A percentile compares a stretch with the other conserved stretches of the same genome.
These are phyloP conservation scores for Corythoichthys haematopterus DNA, from an alignment of 2,113 vertebrate species.

Conservation along the genomic window DNA sequence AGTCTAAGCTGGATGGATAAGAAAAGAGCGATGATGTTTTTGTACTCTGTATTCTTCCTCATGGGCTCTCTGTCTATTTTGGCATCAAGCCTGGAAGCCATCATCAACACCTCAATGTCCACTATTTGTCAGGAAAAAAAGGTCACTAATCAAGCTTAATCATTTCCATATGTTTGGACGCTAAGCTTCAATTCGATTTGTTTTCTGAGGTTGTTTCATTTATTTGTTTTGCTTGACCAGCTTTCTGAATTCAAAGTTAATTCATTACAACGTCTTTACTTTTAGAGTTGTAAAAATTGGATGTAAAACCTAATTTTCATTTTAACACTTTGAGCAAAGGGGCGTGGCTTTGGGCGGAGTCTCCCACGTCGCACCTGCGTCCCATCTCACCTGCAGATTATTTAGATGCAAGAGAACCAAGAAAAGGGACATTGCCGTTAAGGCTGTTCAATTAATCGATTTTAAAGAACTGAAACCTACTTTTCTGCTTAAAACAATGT, in stretches of 20 bases:
- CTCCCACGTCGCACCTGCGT: too few species aligned
- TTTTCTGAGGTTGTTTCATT: not conserved
- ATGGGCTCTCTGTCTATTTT: not conserved
- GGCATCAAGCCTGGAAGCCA: not conserved
- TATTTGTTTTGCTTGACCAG: not conserved
- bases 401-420: too few species aligned
- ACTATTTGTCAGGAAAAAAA: not conserved
- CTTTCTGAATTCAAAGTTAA: not conserved
- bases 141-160: not conserved
- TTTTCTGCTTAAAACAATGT: too few species aligned
- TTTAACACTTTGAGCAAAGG: too few species aligned
- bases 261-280: not conserved
- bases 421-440: too few species aligned
- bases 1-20: constrained; percentile 5
- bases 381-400: too few species aligned
- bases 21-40: constrained; percentile 5
- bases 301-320: too few species aligned
- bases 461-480: too few species aligned
- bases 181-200: not conserved
- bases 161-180: not conserved
- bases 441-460: too few species aligned
- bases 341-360: too few species aligned
- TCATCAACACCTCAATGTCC: constrained; percentile 3
- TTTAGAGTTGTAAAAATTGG: too few species aligned
- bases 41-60: constrained; percentile 2